Base-by-base conservation (phyloP, 2,888 invertebrate species). In the Atethmia centrago region DNA sequence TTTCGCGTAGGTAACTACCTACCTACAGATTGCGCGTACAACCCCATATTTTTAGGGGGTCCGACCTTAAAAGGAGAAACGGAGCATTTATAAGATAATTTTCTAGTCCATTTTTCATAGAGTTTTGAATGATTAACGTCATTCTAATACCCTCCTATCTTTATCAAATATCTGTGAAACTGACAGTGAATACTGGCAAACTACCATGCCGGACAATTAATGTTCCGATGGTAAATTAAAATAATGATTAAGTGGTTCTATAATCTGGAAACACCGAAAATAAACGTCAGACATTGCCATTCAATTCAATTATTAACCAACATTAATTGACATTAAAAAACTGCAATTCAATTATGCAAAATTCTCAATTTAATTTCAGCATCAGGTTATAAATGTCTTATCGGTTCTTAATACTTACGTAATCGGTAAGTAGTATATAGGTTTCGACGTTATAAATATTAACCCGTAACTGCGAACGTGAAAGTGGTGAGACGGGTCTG, bases 401-500 rank as follows among this genome's bases (percentile, higher is more conserved):
- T 36, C 1, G 49, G 58, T 66, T 64, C 40, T 55, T 62, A 40
- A 16, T 14, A 36, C 25, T 83, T 82, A 58, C 74, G 61, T 63
- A 71, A 85, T 51, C 51, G 5, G 49, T 68, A 79, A 74, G 84
- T 84, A 79, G 69, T 64, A 67, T 84, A 69, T 75, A 66, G 74
- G 80, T 82, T 73, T 77, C 67, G 63, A 47, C 36, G 36, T 3
- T 36, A 36, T 36, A n/a, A n/a, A n/a, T n/a, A 51, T 83, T 78
- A 81, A 85, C 81, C 74, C 53, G 77, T 84, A 69, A 81, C 66
- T 61, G 73, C 71, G 65, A 65, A 51, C 68, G 85, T 74, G 86
- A 86, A 86, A 86, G 86, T 85, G 79, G 78, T 68, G 65, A 49
- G 55, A 65, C 80, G 45, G 66, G 84, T 86, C 71, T 84, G 36